Evolutionary conservation across 2,113 vertebrate genomes (phyloP).

Genomic region (Semnornis frantzii): DNA sequence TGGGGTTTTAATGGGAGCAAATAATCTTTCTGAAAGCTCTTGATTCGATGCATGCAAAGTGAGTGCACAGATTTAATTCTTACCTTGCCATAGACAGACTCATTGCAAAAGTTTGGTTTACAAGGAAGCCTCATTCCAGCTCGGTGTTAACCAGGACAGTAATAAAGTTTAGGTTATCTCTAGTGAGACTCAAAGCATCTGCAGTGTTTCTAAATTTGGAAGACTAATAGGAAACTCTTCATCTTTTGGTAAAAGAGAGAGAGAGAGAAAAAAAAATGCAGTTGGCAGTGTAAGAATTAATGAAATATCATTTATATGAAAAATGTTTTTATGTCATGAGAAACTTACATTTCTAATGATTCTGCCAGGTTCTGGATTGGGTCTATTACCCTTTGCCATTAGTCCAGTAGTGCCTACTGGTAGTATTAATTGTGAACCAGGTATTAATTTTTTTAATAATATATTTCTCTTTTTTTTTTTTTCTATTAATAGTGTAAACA

Average conservation of each 20-base stretch:
- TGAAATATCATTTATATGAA: constrained; percentile 70
- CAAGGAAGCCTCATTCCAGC: constrained; percentile 14
- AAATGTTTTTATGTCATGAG: constrained; percentile 82
- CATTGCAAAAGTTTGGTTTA: constrained; percentile 17
- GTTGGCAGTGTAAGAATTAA: constrained; percentile 81
- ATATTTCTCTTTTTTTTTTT: constrained; percentile 47
- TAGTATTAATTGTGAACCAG: constrained; percentile 98
- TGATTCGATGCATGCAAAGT: constrained; percentile 77
- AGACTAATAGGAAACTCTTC: not conserved
- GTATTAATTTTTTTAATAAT: constrained; percentile 86
- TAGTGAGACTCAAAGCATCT: constrained; percentile 16
- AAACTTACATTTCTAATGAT: constrained; percentile 81
- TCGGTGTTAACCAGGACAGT: not conserved
- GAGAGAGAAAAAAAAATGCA: not conserved
- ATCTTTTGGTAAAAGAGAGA: not conserved
- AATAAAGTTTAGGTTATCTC: constrained; percentile 26
- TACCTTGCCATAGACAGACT: constrained; percentile 75
- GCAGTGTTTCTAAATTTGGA: constrained; percentile 48
- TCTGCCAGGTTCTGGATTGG: constrained; percentile 93
- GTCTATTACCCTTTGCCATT: constrained; percentile 94
- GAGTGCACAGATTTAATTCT: constrained; percentile 74
- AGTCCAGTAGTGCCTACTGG: constrained; percentile 91
- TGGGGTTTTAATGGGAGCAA: constrained; percentile 68
- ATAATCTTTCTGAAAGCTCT: constrained; percentile 33
- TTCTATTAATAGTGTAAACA: not conserved